These are phyloP conservation scores for Polypedilum vanderplanki DNA, from an alignment of 1,140 invertebrate genomes.

Conservation along the genomic window DNA sequence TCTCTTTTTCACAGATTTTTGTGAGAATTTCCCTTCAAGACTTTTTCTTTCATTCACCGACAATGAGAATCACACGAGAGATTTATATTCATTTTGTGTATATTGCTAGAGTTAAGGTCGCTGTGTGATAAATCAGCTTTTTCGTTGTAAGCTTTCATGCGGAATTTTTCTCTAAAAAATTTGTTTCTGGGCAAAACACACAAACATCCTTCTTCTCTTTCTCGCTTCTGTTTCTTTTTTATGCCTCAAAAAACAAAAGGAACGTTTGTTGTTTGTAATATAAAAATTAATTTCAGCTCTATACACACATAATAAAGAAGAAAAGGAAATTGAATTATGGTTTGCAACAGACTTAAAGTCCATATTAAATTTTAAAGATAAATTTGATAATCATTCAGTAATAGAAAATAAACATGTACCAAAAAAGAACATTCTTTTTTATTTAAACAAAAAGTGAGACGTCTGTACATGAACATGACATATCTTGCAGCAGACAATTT, in stretches of 20 bases:
- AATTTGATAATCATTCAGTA: background rate
- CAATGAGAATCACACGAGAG: background rate
- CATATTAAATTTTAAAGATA: background rate
- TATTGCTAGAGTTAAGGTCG: background rate
- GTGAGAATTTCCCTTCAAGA: no score
- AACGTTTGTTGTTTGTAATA: background rate
- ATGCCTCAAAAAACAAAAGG: background rate
- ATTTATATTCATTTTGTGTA: background rate
- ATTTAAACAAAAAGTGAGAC: no score
- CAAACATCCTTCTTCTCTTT: background rate
- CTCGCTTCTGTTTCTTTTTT: background rate
- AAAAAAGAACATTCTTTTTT: no score
- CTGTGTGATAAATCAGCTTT: background rate
- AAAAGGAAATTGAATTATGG: background rate
- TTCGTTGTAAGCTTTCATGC: background rate
- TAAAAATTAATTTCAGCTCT: background rate
- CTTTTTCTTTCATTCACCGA: background rate
- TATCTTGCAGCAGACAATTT: no score
- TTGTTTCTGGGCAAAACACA: background rate
- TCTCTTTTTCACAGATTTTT: background rate
- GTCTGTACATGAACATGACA: no score
- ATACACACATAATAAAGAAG: background rate
- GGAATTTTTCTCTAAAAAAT: no score
- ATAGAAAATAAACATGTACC: background rate
- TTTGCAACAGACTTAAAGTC: background rate